Conservation (phyloP, 1,140 invertebrate genomes). For the Drosophila sucinea region DNA sequence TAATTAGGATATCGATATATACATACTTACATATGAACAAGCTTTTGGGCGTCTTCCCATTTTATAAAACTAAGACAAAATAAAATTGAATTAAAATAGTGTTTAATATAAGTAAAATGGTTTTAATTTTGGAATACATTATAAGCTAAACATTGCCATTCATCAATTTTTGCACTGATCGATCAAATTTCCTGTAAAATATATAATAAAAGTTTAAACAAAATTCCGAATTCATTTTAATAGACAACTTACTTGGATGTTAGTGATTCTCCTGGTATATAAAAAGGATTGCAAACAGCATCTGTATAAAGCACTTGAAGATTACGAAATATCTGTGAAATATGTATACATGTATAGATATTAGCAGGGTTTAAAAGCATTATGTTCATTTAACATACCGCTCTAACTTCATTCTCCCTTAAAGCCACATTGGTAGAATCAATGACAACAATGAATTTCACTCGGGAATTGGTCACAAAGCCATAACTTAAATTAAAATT, state of each 20-base stretch:
- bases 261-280: conserved; percentile 93
- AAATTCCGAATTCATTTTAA: not conserved
- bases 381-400: conserved; percentile 85
- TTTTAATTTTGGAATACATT: not conserved
- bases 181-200: conserved; percentile 87
- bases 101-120: not conserved
- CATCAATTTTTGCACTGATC: conserved; percentile 86
- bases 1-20: too few relatives aligned
- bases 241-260: conserved; percentile 88
- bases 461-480: conserved; percentile 98
- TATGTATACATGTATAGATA: not conserved
- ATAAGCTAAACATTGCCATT: conserved; percentile 80
- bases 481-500: conserved; percentile 90
- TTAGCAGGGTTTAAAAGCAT: not conserved
- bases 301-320: conserved; percentile 96
- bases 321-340: conserved; percentile 92
- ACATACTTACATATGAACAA: too few relatives aligned
- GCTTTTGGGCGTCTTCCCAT: too few relatives aligned
- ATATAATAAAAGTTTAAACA: conserved; percentile 35
- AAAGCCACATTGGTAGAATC: conserved; percentile 94
- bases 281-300: conserved; percentile 97
- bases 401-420: conserved; percentile 96
- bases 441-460: conserved; percentile 97
- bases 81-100: not conserved
- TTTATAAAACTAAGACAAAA: not conserved